These are phyloP conservation scores for Zaprionus davidi DNA, from an alignment of 1,140 invertebrate genomes.

Conservation along the genomic window DNA sequence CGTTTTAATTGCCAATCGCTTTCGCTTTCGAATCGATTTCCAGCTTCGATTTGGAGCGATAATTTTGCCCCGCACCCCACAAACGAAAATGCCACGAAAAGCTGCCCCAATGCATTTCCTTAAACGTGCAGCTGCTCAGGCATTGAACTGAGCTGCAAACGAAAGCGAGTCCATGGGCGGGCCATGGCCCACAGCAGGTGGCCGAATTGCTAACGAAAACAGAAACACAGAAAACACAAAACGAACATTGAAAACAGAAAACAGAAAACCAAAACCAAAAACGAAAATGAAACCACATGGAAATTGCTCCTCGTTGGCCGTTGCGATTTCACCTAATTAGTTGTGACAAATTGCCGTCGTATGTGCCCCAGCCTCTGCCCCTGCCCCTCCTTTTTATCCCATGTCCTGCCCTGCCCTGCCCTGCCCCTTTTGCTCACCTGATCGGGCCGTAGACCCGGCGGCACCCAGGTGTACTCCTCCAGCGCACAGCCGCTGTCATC, in stretches of 20 bases:
- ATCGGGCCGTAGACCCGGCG: conserved; percentile 96
- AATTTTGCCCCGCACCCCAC: conserved; percentile 40
- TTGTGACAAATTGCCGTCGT: conserved; percentile 62
- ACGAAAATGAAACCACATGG: conserved; percentile 10
- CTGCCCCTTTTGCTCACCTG: conserved; percentile 88
- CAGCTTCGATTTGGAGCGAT: conserved; percentile 60
- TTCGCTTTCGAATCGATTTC: conserved; percentile 52
- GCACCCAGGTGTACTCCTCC: conserved; percentile 99
- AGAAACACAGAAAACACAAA: neutral
- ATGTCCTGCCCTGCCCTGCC: too few species aligned
- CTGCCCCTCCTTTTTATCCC: conserved; percentile 41
- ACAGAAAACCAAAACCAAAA: conserved; percentile 3
- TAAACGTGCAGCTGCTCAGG: conserved; percentile 40
- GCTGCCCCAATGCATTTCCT: conserved; percentile 60
- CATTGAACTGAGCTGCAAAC: conserved; percentile 52
- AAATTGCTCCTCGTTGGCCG: conserved; percentile 31
- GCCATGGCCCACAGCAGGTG: conserved; percentile 51
- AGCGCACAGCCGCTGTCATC: conserved; percentile 98
- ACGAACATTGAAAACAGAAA: conserved; percentile 19
- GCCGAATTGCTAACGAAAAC: conserved; percentile 14
- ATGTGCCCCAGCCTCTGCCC: neutral
- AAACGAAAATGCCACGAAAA: conserved; percentile 15
- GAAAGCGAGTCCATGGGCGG: neutral
- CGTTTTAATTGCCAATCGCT: conserved; percentile 76
- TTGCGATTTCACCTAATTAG: conserved; percentile 67